phyloP scores from a whole-genome alignment of 1,140 invertebrate species.

The Ectropis grisescens region DNA sequence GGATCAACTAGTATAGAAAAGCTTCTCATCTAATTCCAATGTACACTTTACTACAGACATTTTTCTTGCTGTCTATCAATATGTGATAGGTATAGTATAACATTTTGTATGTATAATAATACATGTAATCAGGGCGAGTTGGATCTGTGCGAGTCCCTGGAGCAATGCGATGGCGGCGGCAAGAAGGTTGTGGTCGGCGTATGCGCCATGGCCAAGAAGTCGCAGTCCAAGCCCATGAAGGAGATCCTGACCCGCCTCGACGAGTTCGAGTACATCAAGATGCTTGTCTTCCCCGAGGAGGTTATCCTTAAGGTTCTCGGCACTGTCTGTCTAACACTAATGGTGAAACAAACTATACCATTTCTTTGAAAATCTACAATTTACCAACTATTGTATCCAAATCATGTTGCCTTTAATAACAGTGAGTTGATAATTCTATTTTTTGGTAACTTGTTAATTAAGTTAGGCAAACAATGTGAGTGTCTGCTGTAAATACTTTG shows the following conservation, averaged over 20 bases:
- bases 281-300: constrained; percentile 93
- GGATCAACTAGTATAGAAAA: no score
- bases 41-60: no score
- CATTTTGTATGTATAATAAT: neutral
- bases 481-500: no score
- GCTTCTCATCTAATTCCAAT: no score
- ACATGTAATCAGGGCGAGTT: constrained; percentile 74
- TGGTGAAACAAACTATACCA: constrained; percentile 58
- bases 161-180: constrained; percentile 74
- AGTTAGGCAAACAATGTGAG: no score
- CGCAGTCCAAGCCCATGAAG: constrained; percentile 98
- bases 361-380: neutral
- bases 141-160: constrained; percentile 77
- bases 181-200: constrained; percentile 95
- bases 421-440: no score
- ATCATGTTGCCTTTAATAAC: constrained; percentile 2
- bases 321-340: constrained; percentile 42
- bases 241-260: constrained; percentile 95
- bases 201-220: constrained; percentile 99
- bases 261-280: constrained; percentile 96
- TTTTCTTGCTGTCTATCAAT: no score
- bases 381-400: neutral
- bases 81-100: no score
- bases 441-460: no score
- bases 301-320: constrained; percentile 88